phyloP scores from a whole-genome alignment of 2,888 invertebrate genomes.

The Onthophagus sagittarius region DNA sequence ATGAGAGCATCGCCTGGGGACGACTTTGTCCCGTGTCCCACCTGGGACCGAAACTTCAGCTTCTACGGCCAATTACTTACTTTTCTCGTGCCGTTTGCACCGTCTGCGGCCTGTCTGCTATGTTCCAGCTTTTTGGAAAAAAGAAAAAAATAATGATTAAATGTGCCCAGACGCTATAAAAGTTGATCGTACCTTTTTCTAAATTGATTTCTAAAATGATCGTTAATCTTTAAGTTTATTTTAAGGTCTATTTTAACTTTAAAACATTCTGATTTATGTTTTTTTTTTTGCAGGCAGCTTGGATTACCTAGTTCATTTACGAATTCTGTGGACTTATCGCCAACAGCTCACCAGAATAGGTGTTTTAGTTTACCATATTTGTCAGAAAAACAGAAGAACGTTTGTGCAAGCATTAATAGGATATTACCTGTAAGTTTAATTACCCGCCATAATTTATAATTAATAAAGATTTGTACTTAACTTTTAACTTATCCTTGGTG shows the following conservation, averaged over 20 bases:
- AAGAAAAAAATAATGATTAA: not conserved
- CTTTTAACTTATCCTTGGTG: no score
- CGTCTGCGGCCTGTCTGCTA: constrained; percentile 3
- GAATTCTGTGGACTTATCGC: constrained; percentile 43
- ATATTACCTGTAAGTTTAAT: constrained; percentile 59
- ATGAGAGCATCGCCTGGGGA: constrained; percentile 41
- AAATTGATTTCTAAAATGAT: not conserved
- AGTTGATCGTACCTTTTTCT: not conserved
- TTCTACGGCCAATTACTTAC: constrained; percentile 35
- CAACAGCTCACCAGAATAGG: constrained; percentile 57
- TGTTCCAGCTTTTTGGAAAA: no score
- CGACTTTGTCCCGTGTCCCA: constrained; percentile 40
- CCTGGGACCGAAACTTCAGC: constrained; percentile 41
- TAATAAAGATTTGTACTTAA: not conserved
- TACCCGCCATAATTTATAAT: constrained; percentile 4
- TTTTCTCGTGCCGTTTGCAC: constrained; percentile 19
- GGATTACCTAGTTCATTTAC: constrained; percentile 43
- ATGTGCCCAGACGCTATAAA: not conserved
- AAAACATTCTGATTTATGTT: not conserved
- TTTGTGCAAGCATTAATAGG: constrained; percentile 68
- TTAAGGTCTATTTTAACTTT: not conserved
- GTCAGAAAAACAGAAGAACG: constrained; percentile 68
- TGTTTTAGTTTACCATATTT: constrained; percentile 69
- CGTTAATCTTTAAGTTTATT: not conserved
- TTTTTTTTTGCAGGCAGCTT: constrained; percentile 46